Conservation (phyloP, 1,140 invertebrate species). For the Belonocnema kinseyi region DNA sequence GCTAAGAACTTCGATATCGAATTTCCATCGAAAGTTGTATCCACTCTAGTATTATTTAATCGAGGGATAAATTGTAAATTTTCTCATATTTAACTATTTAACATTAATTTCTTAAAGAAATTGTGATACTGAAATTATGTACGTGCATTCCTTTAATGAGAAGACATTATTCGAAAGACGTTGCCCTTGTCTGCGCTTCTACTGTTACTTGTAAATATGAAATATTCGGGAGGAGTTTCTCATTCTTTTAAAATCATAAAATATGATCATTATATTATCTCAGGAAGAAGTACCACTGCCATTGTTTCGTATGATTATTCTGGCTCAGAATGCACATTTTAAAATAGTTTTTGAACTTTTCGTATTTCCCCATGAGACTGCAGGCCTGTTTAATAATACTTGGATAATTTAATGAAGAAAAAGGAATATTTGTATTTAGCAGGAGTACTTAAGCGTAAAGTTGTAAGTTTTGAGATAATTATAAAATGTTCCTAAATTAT, state of each 20-base stretch:
- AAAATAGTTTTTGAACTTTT: neutral
- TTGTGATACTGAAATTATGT: constrained; percentile 32
- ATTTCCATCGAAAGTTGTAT: no score
- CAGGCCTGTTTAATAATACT: neutral
- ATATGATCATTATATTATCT: no score
- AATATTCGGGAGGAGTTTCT: no score
- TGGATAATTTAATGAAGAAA: neutral
- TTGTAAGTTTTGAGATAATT: neutral
- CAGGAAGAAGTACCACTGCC: neutral
- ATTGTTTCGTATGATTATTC: neutral
- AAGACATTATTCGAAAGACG: constrained; percentile 19
- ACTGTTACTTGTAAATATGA: no score
- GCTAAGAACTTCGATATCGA: no score
- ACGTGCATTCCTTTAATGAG: constrained; percentile 17
- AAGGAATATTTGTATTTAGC: neutral
- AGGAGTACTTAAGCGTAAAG: constrained; percentile 1
- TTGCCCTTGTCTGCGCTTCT: neutral
- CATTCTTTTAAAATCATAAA: no score
- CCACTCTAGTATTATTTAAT: constrained; percentile 11
- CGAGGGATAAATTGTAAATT: constrained; percentile 16
- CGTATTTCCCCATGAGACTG: neutral
- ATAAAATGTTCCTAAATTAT: constrained; percentile 11
- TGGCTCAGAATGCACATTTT: neutral
- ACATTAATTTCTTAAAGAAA: constrained; percentile 8
- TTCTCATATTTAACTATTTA: constrained; percentile 26